Evolutionary conservation across 1,140 invertebrate genomes (phyloP).

Genomic region (Leptestheria dahalacensis): DNA sequence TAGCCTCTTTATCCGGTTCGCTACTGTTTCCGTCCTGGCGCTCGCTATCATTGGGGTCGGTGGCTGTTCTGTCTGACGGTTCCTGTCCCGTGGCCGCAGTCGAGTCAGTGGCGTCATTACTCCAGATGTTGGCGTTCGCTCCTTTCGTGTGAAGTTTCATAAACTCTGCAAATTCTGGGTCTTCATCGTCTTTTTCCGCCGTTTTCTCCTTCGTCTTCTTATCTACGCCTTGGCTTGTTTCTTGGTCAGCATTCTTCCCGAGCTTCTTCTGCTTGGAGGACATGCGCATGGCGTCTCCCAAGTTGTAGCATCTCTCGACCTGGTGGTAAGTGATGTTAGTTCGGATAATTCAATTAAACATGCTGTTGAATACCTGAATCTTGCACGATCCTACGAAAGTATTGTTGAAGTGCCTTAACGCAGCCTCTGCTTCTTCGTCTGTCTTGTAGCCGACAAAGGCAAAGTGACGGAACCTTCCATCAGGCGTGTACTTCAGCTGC

Average conservation of each 20-base stretch:
- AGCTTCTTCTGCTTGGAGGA: background rate
- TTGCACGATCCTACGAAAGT: conserved; percentile 63
- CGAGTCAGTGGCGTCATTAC: conserved; percentile 46
- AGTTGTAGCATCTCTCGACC: conserved; percentile 21
- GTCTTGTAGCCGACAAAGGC: conserved; percentile 77
- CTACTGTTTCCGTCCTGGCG: too few relatives aligned
- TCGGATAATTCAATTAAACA: conserved; percentile 18
- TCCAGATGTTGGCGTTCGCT: conserved; percentile 43
- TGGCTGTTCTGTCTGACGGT: conserved; percentile 18
- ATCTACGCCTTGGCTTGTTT: background rate
- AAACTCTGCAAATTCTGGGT: conserved; percentile 79
- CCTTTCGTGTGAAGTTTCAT: conserved; percentile 53
- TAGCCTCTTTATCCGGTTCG: conserved; percentile 37
- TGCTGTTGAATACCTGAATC: conserved; percentile 33
- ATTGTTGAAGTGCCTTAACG: conserved; percentile 63
- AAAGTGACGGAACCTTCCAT: conserved; percentile 82
- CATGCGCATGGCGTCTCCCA: conserved; percentile 36
- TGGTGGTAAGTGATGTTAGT: conserved; percentile 14
- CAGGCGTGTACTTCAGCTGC: conserved; percentile 74
- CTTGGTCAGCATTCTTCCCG: background rate
- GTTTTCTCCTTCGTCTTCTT: background rate
- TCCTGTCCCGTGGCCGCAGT: conserved; percentile 19
- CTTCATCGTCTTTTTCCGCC: conserved; percentile 26
- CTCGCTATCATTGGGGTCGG: too few relatives aligned
- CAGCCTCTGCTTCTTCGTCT: conserved; percentile 56